Base-by-base conservation (phyloP, 2,888 invertebrate genomes). In the Tethea ocularis region DNA sequence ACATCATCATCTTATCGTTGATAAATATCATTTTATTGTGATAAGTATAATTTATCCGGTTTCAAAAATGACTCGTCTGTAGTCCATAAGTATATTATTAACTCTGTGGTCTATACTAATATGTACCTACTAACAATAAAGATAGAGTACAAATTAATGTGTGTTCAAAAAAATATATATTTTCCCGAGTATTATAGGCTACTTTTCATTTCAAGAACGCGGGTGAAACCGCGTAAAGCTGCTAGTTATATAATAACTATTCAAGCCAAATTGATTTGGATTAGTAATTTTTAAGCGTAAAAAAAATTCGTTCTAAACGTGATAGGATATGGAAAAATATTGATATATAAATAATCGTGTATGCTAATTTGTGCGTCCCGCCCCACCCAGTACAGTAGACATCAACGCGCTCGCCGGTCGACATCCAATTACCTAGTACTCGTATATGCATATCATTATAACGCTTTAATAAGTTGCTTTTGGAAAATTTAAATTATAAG, bases 391-490 rank as follows among this genome's bases (percentile, higher is more conserved):
- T 84, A 80, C 72, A 76, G 75, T 79, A 90, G 90, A 90, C 88
- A 85, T 90, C 87, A 89, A 90, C 90, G 90, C 85, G 89, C 77
- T 68, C 56, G 36, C 53, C 33, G 24, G 62, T 22, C 54, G 59
- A 64, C 60, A 66, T 33, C 51, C 51, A 55, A 52, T 57, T 63
- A 51, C 57, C 59, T 60, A 57, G 57, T 33, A 59, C 63, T 60
- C 55, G 57, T 33, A 59, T 61, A 62, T 57, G 62, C 60, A 60
- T 56, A 57, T 59, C 60, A 56, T 64, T 58, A 62, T 59, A 57
- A 53, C n/a, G 41, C 33, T 20, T 20, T 20, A 54, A 20, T 33
- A 8, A 54, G 6, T 33, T 54, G 11, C 33, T 33, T 7, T 29
- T 54, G 5, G 20, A 26, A 0, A 10, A 0, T 10, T 22, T 20